phyloP scores from a whole-genome alignment of 1,140 invertebrate species.

The Berghia stephanieae region DNA sequence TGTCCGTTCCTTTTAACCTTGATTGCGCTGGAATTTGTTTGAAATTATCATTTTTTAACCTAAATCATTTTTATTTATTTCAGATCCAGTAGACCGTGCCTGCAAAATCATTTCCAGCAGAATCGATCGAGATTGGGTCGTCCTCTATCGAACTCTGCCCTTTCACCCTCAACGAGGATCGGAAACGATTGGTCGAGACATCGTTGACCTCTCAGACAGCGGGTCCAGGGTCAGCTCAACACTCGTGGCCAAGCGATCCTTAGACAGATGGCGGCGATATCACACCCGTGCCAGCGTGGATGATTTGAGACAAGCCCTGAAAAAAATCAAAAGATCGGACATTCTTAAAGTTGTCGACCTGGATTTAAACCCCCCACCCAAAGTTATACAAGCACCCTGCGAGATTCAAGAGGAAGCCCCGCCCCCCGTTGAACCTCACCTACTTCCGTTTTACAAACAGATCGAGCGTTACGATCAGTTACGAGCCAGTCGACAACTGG shows the following conservation, averaged over 20 bases:
- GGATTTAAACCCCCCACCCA: conserved; percentile 34
- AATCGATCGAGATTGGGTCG: conserved; percentile 49
- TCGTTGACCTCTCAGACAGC: conserved; percentile 37
- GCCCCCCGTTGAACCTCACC: conserved; percentile 39
- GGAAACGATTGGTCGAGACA: conserved; percentile 55
- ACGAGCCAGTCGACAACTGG: conserved; percentile 19
- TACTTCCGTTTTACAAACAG: conserved; percentile 47
- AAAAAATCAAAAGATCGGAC: conserved; percentile 41
- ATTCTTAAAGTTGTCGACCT: conserved; percentile 41
- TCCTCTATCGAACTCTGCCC: conserved; percentile 47
- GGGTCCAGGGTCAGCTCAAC: conserved; percentile 35
- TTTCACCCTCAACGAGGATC: conserved; percentile 52
- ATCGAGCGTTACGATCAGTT: conserved; percentile 50
- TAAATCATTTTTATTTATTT: conserved; percentile 16
- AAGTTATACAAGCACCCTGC: conserved; percentile 22
- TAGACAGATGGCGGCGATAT: conserved; percentile 49
- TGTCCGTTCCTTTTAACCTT: too few relatives aligned
- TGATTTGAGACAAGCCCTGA: conserved; percentile 42
- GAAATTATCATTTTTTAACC: neutral
- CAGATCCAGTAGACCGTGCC: conserved; percentile 47
- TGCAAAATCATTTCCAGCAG: conserved; percentile 44
- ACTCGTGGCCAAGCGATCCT: conserved; percentile 32
- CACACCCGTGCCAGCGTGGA: conserved; percentile 49
- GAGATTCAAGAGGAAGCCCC: conserved; percentile 36
- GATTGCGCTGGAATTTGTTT: neutral